phyloP scores from a whole-genome alignment of 2,888 invertebrate species.

The Branchipolynoe longqiensis region DNA sequence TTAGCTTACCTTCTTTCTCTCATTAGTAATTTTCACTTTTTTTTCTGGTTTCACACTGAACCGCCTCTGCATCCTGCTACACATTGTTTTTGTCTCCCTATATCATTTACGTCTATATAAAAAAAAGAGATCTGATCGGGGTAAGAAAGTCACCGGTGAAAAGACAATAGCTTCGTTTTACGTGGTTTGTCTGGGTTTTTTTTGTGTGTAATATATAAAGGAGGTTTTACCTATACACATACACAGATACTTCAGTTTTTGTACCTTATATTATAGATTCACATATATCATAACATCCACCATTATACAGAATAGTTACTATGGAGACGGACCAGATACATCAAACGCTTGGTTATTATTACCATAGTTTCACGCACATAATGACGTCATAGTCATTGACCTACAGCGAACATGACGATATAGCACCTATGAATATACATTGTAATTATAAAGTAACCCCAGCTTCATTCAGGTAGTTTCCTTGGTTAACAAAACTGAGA shows the following conservation, averaged over 20 bases:
- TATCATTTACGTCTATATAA: too few species aligned
- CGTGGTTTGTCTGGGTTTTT: constrained; percentile 16
- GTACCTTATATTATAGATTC: constrained; percentile 21
- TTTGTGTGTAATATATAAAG: too few species aligned
- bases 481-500: too few species aligned
- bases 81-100: too few species aligned
- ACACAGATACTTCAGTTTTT: too few species aligned
- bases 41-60: too few species aligned
- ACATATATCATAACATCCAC: constrained; percentile 26
- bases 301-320: constrained; percentile 40
- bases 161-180: not conserved
- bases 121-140: too few species aligned
- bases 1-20: too few species aligned
- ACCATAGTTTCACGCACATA: constrained; percentile 31
- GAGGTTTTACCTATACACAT: constrained; percentile 36
- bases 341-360: constrained; percentile 42
- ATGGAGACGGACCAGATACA: constrained; percentile 48
- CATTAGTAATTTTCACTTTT: too few species aligned
- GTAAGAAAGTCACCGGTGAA: constrained; percentile 35
- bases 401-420: constrained; percentile 52
- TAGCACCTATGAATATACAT: constrained; percentile 51
- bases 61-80: too few species aligned
- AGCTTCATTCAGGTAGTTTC: too few species aligned
- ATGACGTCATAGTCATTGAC: constrained; percentile 45
- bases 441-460: constrained; percentile 22